These are phyloP conservation scores for Oryzias celebensis DNA, from an alignment of 2,113 vertebrate species.

Conservation along the genomic window DNA sequence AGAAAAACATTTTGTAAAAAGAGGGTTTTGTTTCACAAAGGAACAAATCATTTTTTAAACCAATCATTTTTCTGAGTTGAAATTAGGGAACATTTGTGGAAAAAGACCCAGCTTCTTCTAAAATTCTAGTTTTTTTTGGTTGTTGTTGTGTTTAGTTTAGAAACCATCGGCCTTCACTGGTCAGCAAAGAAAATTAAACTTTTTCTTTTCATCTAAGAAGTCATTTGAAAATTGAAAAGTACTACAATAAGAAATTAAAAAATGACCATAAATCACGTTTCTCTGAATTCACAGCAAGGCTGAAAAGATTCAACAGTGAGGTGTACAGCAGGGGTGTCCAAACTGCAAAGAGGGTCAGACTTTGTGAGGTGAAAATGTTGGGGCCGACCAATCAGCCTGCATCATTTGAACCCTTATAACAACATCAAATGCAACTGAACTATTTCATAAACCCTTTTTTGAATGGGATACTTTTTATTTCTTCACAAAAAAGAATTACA, in stretches of 20 bases:
- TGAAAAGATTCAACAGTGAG: too few species aligned
- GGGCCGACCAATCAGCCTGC: too few species aligned
- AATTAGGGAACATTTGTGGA: not conserved
- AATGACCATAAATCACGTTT: too few species aligned
- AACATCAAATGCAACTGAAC: too few species aligned
- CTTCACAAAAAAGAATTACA: too few species aligned
- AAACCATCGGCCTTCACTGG: constrained; percentile 12
- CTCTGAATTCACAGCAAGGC: too few species aligned
- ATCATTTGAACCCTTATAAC: too few species aligned
- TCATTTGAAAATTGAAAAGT: constrained; percentile 21
- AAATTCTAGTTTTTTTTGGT: constrained; percentile 6
- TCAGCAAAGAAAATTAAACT: constrained; percentile 9
- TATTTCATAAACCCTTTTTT: too few species aligned
- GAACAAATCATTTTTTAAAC: constrained; percentile 7
- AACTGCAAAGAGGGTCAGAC: too few species aligned
- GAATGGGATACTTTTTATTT: too few species aligned
- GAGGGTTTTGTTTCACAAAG: constrained; percentile 13
- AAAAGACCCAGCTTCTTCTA: constrained; percentile 7
- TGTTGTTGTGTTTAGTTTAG: not conserved
- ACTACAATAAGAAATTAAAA: constrained; percentile 40
- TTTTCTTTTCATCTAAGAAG: not conserved
- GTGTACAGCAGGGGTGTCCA: too few species aligned
- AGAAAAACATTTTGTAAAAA: not conserved
- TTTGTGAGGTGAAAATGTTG: too few species aligned
- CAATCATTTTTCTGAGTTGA: constrained; percentile 21